Conservation (phyloP, 2,113 vertebrate genomes). For the Brachypodius melanocephalos region DNA sequence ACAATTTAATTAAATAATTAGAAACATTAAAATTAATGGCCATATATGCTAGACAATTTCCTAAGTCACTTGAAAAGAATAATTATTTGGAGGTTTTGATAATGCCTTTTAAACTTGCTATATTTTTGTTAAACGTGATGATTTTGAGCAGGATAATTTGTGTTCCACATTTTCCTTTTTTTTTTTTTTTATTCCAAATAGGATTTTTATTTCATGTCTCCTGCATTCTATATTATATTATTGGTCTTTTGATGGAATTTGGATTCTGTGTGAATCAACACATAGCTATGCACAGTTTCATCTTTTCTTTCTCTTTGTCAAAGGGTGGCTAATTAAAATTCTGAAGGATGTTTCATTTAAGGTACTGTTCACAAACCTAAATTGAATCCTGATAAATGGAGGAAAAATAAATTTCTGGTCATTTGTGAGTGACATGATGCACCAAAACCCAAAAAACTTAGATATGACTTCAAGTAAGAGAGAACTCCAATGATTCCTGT, state of each 20-base stretch:
- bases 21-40: background rate
- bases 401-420: background rate
- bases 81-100: background rate
- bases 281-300: background rate
- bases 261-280: background rate
- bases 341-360: background rate
- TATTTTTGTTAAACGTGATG: background rate
- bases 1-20: background rate
- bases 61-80: background rate
- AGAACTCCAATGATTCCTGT: background rate
- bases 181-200: background rate
- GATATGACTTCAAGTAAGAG: background rate
- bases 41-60: background rate
- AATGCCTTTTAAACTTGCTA: conserved; percentile 1
- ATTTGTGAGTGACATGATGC: background rate
- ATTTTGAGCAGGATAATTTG: background rate
- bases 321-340: background rate
- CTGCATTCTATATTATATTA: background rate
- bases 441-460: background rate
- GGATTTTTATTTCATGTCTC: background rate
- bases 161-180: background rate
- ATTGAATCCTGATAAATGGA: background rate
- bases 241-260: background rate
- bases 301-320: background rate
- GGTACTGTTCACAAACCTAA: background rate